Base-by-base conservation (phyloP, 1,140 invertebrate species). In the Ruditapes philippinarum region DNA sequence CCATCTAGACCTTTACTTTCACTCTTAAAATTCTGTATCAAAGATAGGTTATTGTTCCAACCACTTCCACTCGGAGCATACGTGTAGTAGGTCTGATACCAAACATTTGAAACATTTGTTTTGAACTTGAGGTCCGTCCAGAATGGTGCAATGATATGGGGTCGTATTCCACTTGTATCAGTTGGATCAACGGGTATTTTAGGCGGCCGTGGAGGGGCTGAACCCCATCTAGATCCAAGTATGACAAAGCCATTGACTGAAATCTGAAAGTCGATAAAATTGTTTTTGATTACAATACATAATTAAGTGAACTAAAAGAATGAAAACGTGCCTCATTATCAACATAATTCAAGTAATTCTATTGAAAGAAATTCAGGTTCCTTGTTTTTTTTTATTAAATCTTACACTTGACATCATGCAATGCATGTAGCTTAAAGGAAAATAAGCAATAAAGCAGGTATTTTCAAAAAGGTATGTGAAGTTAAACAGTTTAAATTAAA, bases 211-310 rank as follows among this genome's bases (percentile, higher is more conserved):
- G 80, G 80, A 25, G 80, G 80, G n/a, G 80, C 80, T 11, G 80
- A 38, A 17, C 25, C 28, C 80, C 80, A 82, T 11, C 11, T 0
- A 40, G 51, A 57, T 14, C 80, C 80, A 1, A 82, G 40, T 11
- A 82, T 38, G 45, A 82, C 80, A 82, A 82, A 82, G 2, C 80
- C 80, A 68, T 82, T 82, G 36, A 82, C 80, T 0, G 80, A 82
- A 33, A 82, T 60, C 80, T 82, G 33, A 60, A 81, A 81, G 14
- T 45, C n/a, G n/a, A n/a, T n/a, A n/a, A n/a, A n/a, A n/a, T n/a
- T n/a, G n/a, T n/a, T n/a, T n/a, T n/a, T n/a, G n/a, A n/a, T n/a
- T n/a, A n/a, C n/a, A n/a, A n/a, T n/a, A n/a, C n/a, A n/a, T n/a
- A n/a, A n/a, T n/a, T n/a, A n/a, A n/a, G n/a, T n/a, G n/a, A n/a